phyloP scores from a whole-genome alignment of 2,113 vertebrate genomes.

The Erinaceus europaeus region DNA sequence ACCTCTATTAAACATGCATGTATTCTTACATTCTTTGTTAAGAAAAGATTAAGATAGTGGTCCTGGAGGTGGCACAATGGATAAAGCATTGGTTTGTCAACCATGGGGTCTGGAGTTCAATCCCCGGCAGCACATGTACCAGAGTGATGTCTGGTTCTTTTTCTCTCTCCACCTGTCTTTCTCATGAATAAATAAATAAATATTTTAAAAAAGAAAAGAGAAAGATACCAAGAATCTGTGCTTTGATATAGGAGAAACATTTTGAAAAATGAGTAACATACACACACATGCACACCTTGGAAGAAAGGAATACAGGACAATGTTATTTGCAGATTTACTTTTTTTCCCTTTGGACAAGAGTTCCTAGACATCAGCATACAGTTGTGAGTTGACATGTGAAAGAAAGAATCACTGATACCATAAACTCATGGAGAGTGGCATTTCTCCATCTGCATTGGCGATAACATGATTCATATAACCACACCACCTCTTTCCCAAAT shows the following conservation, averaged over 20 bases:
- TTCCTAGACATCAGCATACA: conserved; percentile 8
- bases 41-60: too few species aligned
- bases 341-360: not conserved
- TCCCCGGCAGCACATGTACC: too few species aligned
- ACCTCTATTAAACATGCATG: not conserved
- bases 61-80: too few species aligned
- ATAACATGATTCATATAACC: not conserved
- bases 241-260: not conserved
- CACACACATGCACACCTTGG: not conserved
- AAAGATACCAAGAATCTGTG: not conserved
- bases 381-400: not conserved
- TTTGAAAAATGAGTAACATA: too few species aligned
- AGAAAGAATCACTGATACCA: not conserved
- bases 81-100: too few species aligned
- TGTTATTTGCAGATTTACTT: not conserved
- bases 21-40: not conserved
- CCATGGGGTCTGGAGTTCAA: too few species aligned
- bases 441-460: conserved; percentile 71
- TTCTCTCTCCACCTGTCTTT: too few species aligned
- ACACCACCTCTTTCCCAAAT: conserved; percentile 49
- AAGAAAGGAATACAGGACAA: conserved; percentile 25
- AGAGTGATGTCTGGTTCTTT: too few species aligned
- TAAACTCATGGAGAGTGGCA: conserved; percentile 45
- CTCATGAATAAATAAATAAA: too few species aligned
- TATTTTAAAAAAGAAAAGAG: too few species aligned